A percentile compares a stretch with the other conserved stretches of the same genome.
These are phyloP conservation scores for Gymnocephalus cernua DNA, from an alignment of 2,113 vertebrate species.

Conservation along the genomic window DNA sequence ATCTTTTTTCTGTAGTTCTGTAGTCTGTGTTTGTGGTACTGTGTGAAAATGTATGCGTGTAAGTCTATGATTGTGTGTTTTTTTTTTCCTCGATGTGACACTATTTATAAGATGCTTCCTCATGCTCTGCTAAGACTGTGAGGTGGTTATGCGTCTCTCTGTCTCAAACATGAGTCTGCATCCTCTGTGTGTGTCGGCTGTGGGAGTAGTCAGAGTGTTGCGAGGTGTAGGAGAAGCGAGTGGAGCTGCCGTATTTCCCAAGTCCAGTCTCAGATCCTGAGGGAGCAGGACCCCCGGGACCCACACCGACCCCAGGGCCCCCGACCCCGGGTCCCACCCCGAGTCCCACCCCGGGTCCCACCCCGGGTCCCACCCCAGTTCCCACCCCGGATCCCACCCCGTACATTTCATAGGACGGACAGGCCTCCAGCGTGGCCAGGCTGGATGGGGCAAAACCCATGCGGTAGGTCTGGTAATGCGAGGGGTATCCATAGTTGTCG, in stretches of 20 bases:
- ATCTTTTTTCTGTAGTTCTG: conserved; percentile 21
- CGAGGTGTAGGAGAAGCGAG: conserved; percentile 95
- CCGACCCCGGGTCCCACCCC: conserved; percentile 48
- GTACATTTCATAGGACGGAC: conserved; percentile 86
- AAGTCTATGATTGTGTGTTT: conserved; percentile 49
- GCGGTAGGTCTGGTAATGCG: conserved; percentile 88
- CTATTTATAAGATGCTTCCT: conserved; percentile 73
- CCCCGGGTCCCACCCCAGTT: conserved; percentile 7
- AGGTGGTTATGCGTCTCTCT: conserved; percentile 45
- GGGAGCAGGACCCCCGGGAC: conserved; percentile 73
- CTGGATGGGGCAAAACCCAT: conserved; percentile 90
- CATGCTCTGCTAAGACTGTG: conserved; percentile 57
- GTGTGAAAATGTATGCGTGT: conserved; percentile 36
- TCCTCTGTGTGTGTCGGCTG: conserved; percentile 93
- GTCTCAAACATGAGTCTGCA: conserved; percentile 97
- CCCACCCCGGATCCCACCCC: conserved; percentile 79
- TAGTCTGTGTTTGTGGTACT: conserved; percentile 35
- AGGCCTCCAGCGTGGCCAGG: conserved; percentile 83
- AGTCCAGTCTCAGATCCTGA: conserved; percentile 83
- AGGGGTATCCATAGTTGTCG: conserved; percentile 90
- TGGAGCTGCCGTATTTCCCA: conserved; percentile 91
- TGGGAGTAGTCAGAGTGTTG: conserved; percentile 97
- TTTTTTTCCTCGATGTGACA: conserved; percentile 53
- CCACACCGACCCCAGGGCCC: conserved; percentile 53
- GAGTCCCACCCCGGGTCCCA: conserved; percentile 25